Evolutionary conservation across 2,113 vertebrate species (phyloP).

Genomic region (Ptilonorhynchus violaceus): DNA sequence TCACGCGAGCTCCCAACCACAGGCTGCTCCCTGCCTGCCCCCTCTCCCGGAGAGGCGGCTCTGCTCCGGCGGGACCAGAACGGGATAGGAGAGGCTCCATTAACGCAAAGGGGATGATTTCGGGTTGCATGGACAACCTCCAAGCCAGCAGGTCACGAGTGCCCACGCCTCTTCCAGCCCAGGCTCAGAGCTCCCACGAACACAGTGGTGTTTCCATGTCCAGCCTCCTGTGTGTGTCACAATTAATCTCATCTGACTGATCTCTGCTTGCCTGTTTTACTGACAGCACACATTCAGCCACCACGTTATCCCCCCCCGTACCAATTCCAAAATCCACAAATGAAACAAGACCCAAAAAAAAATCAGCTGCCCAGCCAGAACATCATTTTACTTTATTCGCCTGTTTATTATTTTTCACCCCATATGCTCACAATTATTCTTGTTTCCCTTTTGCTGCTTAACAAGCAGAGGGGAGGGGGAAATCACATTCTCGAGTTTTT

Average conservation of each 20-base stretch:
- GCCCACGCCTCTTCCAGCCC: not conserved
- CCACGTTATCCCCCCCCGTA: not conserved
- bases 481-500: not conserved
- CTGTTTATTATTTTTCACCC: not conserved
- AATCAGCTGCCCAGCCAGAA: not conserved
- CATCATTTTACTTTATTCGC: not conserved
- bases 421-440: not conserved
- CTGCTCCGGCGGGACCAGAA: not conserved
- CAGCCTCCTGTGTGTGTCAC: not conserved
- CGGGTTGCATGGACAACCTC: fast-evolving
- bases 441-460: not conserved
- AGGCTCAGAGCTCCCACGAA: not conserved
- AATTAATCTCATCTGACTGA: not conserved
- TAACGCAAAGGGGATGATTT: not conserved
- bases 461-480: not conserved
- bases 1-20: not conserved
- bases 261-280: not conserved
- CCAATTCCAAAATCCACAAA: not conserved
- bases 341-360: not conserved
- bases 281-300: not conserved
- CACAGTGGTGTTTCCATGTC: fast-evolving
- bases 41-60: not conserved
- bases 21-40: not conserved
- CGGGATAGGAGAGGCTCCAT: fast-evolving
- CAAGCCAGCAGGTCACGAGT: fast-evolving